Conservation (phyloP, 2,113 vertebrate species). For the Tetrax tetrax region DNA sequence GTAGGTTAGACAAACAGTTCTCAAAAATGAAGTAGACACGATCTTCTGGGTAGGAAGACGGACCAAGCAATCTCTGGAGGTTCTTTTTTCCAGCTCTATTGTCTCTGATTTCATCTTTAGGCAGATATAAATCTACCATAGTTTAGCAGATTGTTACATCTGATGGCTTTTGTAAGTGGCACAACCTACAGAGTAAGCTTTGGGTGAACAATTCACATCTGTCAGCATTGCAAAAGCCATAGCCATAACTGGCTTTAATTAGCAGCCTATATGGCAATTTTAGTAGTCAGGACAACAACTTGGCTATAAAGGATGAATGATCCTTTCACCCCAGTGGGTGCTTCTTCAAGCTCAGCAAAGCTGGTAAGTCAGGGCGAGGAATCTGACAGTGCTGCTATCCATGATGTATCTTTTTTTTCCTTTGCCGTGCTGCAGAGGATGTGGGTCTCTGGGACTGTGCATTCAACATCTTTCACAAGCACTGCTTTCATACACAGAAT, state of each 20-base stretch:
- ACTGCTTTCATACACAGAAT: slow-evolving; percentile 55
- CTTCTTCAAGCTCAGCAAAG: slow-evolving; percentile 5
- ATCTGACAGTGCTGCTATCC: slow-evolving; percentile 23
- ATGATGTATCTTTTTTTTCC: slow-evolving; percentile 32
- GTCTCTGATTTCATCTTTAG: background rate
- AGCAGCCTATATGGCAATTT: background rate
- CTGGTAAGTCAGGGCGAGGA: background rate
- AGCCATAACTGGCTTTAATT: slow-evolving; percentile 9
- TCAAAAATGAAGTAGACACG: background rate
- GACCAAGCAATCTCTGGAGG: background rate
- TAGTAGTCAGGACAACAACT: background rate
- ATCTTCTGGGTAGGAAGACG: background rate
- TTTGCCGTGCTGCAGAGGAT: background rate
- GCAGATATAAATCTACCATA: background rate
- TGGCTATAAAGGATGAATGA: slow-evolving; percentile 5
- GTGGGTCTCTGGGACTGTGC: background rate
- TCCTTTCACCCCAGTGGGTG: slow-evolving; percentile 3
- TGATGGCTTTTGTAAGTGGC: slow-evolving; percentile 12
- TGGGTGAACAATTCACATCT: slow-evolving; percentile 22
- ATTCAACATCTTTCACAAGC: slow-evolving; percentile 50
- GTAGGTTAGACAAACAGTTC: background rate
- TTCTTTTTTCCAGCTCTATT: background rate
- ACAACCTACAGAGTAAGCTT: background rate
- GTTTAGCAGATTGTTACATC: background rate
- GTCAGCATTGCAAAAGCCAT: background rate